Conservation (phyloP, 2,113 vertebrate genomes). For the Hydrochoerus hydrochaeris region DNA sequence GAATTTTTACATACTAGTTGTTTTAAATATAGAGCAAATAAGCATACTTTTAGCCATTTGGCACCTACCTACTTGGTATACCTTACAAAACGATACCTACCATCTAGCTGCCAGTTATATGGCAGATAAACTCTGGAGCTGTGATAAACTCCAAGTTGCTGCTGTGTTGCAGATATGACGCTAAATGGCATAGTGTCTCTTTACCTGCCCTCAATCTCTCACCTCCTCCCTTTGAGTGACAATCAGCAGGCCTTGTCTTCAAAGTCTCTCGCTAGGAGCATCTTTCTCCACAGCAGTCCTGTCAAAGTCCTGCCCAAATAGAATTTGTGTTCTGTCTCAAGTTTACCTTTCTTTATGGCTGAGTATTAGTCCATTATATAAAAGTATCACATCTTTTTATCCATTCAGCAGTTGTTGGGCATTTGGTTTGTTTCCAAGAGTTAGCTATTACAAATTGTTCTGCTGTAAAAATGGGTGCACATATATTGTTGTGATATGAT, state of each 20-base stretch:
- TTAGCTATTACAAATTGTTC: no score
- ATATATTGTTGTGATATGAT: no score
- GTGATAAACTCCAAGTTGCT: neutral
- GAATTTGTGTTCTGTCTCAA: neutral
- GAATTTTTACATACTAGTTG: neutral
- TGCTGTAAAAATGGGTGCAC: no score
- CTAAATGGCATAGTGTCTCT: neutral
- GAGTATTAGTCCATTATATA: no score
- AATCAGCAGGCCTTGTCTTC: no score
- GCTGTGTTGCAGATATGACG: neutral
- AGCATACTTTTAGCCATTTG: neutral
- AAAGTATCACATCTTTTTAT: no score
- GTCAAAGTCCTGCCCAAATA: neutral
- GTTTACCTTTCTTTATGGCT: no score
- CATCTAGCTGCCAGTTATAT: neutral
- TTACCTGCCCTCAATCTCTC: neutral
- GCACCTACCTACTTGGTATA: neutral
- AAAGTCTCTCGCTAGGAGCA: neutral
- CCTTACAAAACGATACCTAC: neutral
- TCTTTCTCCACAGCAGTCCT: neutral
- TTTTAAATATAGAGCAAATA: neutral
- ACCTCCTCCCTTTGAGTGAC: no score
- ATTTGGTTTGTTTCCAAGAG: no score
- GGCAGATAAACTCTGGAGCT: neutral
- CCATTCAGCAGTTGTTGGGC: no score